Evolutionary conservation across 30 jellyfish, hydroid and myxozoan species (phyloP).

Genomic region (Haliclystus octoradiatus): DNA sequence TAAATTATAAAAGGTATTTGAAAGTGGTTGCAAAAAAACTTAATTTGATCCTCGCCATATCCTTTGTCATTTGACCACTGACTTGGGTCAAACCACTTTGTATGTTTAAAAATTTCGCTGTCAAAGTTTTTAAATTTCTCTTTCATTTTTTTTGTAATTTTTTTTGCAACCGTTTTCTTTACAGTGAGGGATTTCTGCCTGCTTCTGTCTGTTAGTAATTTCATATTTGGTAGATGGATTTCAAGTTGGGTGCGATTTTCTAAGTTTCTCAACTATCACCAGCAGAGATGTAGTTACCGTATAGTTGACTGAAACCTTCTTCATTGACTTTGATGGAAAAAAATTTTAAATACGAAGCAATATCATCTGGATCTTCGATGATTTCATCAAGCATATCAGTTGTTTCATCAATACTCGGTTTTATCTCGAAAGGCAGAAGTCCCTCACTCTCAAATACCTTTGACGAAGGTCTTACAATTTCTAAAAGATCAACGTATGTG

Average conservation of each 20-base stretch:
- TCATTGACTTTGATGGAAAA: neutral
- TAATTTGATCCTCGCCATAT: conserved; percentile 1
- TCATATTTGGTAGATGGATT: neutral
- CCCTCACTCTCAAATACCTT: conserved; percentile 38
- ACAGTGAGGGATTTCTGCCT: neutral
- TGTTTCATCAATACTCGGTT: conserved; percentile 16
- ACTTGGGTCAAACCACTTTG: neutral
- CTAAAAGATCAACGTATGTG: too few relatives aligned
- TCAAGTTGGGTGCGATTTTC: neutral
- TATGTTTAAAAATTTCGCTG: neutral
- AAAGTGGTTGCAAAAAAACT: neutral
- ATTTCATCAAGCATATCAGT: conserved; percentile 25
- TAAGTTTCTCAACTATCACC: neutral
- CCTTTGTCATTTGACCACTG: neutral
- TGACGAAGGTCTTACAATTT: conserved; percentile 3
- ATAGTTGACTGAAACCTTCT: neutral
- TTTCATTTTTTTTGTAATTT: too few relatives aligned
- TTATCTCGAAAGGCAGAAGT: conserved; percentile 31
- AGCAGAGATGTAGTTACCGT: neutral
- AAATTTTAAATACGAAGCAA: neutral
- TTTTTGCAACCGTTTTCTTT: neutral
- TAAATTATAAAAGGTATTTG: neutral
- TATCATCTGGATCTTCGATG: conserved; percentile 1
- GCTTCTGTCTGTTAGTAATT: neutral
- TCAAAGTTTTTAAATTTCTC: too few relatives aligned